Conservation (phyloP, 2,113 vertebrate genomes). For the Prietella phreatophila region DNA sequence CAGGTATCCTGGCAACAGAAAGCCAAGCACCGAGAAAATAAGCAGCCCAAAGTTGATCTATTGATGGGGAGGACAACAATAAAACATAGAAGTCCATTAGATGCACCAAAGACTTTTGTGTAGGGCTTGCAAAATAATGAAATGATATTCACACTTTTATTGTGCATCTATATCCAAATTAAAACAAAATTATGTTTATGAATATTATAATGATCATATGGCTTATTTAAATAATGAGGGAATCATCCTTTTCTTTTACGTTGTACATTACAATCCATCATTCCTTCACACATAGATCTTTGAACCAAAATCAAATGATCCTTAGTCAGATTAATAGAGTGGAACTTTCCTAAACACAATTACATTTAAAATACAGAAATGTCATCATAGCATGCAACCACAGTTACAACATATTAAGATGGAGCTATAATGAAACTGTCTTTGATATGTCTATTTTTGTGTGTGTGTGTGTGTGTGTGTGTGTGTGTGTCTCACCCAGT, state of each 20-base stretch:
- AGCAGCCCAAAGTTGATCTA: constrained; percentile 77
- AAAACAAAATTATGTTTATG: not conserved
- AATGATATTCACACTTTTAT: not conserved
- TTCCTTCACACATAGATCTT: not conserved
- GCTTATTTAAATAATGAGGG: not conserved
- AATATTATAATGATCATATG: not conserved
- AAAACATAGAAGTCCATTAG: constrained; percentile 14
- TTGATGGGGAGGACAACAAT: constrained; percentile 38
- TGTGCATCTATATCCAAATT: not conserved
- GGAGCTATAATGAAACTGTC: not conserved
- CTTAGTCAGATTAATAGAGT: not conserved
- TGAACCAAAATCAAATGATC: not conserved
- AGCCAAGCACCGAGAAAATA: constrained; percentile 75
- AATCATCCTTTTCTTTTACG: not conserved
- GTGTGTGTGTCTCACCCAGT: constrained; percentile 75
- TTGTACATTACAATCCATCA: not conserved
- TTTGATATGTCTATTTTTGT: not conserved
- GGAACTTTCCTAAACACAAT: not conserved
- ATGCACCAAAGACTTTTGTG: not conserved
- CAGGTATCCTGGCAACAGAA: constrained; percentile 80
- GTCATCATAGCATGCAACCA: not conserved
- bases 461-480: not conserved
- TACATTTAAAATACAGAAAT: not conserved
- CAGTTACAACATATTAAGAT: not conserved
- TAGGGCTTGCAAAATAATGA: not conserved